Base-by-base conservation (phyloP, 2,797 vertebrate genomes). In the Bovichtus variegatus region DNA sequence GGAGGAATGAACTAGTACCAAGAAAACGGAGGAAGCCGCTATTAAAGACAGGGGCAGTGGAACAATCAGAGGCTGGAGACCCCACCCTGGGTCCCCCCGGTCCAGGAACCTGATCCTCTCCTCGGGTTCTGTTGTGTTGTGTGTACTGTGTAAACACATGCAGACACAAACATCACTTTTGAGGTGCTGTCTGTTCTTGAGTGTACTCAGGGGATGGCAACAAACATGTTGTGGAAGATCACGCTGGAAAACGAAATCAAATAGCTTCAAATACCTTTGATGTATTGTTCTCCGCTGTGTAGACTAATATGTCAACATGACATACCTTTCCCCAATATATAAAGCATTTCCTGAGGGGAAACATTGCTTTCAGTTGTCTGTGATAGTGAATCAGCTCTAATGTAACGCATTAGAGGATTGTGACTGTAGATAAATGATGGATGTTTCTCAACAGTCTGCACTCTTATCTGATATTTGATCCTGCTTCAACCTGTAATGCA, bases 1-100 rank as follows among this genome's bases (percentile, higher is more conserved):
- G 4, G 54, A 80, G 43, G 41, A 74, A 57, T 72, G 55, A 65
- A 69, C n/a, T 6, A 75, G 46, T 25, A 84, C 54, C 75, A 82
- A 59, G 41, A 75, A 82, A 63, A 54, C 57, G 40, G 62, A 86
- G 90, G 87, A 94, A 91, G 78, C 62, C 1, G 46, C 81, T 81
- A 85, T 80, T 80, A 80, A 76, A 69, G 86, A 78, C 67, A 65
- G 71, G 74, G 78, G 76, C 62, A 50, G 31, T 44, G 59, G 54
- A 89, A 91, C 86, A 93, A 91, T 89, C 71, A 80, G 63, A 13
- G 50, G 40, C 50, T 46, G 72, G 64, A 76, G 71, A 71, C 83
- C 84, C 82, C 89, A 41, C 83, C 88, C 87, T 63, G 62, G 51
- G 75, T 9, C 23, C 18, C 2, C 72, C 84, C 71, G 38, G 49